Percentiles rank a stretch among this genome's conserved stretches.
Conservation (phyloP, 2,113 vertebrate genomes). For the Notarius quadriscutis region DNA sequence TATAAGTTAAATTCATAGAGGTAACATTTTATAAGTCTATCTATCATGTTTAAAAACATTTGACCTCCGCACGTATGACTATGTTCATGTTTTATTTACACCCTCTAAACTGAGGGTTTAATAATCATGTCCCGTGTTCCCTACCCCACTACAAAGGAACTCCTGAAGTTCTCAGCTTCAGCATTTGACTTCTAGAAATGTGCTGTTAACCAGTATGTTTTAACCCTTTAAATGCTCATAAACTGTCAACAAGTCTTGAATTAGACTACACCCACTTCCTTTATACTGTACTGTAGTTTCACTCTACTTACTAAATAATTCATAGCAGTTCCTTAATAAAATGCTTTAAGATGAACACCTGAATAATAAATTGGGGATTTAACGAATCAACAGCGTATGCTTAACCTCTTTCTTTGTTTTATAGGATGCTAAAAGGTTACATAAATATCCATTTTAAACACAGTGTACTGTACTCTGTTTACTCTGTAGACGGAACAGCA, state of each 20-base stretch:
- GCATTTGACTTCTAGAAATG: not conserved
- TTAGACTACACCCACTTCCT: not conserved
- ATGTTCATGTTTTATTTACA: not conserved
- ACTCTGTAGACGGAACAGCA: constrained; percentile 1
- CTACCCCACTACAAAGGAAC: not conserved
- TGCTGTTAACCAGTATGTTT: not conserved
- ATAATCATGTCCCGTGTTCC: not conserved
- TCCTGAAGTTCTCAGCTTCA: no score
- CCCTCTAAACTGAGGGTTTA: not conserved
- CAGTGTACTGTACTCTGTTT: no score
- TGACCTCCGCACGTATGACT: constrained; percentile 16
- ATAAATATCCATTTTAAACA: not conserved
- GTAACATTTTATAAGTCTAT: not conserved
- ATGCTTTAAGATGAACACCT: not conserved
- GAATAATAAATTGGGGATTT: not conserved
- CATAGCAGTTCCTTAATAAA: not conserved
- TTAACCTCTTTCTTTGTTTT: not conserved
- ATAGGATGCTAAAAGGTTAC: not conserved
- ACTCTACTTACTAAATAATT: not conserved
- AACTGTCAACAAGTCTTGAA: not conserved
- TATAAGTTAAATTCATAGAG: not conserved
- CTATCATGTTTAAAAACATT: constrained; percentile 20
- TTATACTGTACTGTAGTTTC: not conserved
- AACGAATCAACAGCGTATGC: not conserved
- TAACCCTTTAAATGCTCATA: not conserved